Evolutionary conservation across 92 coral and sea anemone genomes (phyloP).

Genomic region (Porites cylindrica): DNA sequence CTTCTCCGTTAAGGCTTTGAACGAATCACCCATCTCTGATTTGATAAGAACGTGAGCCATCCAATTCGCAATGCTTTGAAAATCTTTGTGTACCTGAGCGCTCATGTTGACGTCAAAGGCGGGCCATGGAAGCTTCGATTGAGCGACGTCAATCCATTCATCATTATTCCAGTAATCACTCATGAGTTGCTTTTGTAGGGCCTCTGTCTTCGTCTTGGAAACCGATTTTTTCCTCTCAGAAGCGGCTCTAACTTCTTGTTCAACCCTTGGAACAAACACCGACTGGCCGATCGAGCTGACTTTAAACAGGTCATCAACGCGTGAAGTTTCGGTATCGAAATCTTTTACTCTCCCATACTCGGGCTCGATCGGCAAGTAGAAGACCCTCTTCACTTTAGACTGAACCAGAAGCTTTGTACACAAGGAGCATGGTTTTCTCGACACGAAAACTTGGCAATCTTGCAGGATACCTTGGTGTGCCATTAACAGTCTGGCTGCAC

Average conservation of each 20-base stretch:
- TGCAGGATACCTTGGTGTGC: slow-evolving; percentile 43
- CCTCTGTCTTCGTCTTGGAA: not conserved
- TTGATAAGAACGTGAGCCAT: slow-evolving; percentile 42
- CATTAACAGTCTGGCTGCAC: slow-evolving; percentile 50
- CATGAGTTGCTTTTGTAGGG: not conserved
- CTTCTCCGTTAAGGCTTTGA: not conserved
- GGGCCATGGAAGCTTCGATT: slow-evolving; percentile 66
- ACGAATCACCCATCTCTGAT: not conserved
- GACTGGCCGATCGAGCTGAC: slow-evolving; percentile 14
- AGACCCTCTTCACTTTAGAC: slow-evolving; percentile 62
- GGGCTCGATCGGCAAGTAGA: slow-evolving; percentile 72
- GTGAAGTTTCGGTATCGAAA: no score
- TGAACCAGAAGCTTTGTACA: slow-evolving; percentile 75
- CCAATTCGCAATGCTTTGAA: slow-evolving; percentile 69
- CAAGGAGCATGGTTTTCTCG: slow-evolving; percentile 70
- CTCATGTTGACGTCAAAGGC: slow-evolving; percentile 45
- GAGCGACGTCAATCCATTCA: slow-evolving; percentile 51
- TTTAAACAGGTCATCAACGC: not conserved
- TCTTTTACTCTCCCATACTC: slow-evolving; percentile 17
- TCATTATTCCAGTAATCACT: slow-evolving; percentile 22
- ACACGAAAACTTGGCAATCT: slow-evolving; percentile 62
- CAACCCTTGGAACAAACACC: no score
- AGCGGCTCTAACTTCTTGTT: no score
- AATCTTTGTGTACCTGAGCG: slow-evolving; percentile 44
- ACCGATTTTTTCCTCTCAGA: not conserved